A percentile compares a stretch with the other conserved stretches of the same genome.
Conservation (phyloP, 1,140 invertebrate species). For the Drosophila elegans region DNA sequence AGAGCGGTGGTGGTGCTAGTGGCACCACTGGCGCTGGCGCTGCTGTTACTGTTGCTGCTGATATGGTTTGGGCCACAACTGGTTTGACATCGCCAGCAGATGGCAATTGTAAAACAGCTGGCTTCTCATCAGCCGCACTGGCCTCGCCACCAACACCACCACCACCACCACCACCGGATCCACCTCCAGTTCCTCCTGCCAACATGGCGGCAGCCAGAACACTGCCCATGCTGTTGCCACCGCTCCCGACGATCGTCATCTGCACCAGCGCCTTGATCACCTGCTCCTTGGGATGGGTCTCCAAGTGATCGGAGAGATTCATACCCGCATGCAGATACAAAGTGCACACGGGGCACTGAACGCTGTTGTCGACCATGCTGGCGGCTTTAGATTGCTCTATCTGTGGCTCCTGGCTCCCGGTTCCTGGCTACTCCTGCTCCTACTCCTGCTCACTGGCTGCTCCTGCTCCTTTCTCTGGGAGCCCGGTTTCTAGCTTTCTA, state of each 20-base stretch:
- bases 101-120: background rate
- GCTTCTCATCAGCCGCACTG: slow-evolving; percentile 22
- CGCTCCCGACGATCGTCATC: slow-evolving; percentile 73
- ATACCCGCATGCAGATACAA: slow-evolving; percentile 92
- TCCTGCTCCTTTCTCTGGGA: slow-evolving; percentile 6
- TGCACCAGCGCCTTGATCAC: slow-evolving; percentile 92
- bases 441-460: slow-evolving; percentile 8
- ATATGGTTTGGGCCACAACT: slow-evolving; percentile 45
- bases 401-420: slow-evolving; percentile 10
- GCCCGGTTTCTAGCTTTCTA: slow-evolving; percentile 17
- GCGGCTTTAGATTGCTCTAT: slow-evolving; percentile 14
- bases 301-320: slow-evolving; percentile 90
- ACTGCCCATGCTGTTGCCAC: slow-evolving; percentile 45
- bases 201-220: slow-evolving; percentile 61
- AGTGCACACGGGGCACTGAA: slow-evolving; percentile 92
- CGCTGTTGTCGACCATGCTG: slow-evolving; percentile 86
- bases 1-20: slow-evolving; percentile 21
- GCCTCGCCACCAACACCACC: background rate
- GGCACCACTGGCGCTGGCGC: slow-evolving; percentile 4
- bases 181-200: slow-evolving; percentile 21
- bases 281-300: slow-evolving; percentile 94
- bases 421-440: background rate
- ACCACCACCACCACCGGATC: slow-evolving; percentile 3
- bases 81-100: slow-evolving; percentile 55
- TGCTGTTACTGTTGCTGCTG: slow-evolving; percentile 14